Conservation (phyloP, 2,797 vertebrate genomes). For the Cetoscarus ocellatus region DNA sequence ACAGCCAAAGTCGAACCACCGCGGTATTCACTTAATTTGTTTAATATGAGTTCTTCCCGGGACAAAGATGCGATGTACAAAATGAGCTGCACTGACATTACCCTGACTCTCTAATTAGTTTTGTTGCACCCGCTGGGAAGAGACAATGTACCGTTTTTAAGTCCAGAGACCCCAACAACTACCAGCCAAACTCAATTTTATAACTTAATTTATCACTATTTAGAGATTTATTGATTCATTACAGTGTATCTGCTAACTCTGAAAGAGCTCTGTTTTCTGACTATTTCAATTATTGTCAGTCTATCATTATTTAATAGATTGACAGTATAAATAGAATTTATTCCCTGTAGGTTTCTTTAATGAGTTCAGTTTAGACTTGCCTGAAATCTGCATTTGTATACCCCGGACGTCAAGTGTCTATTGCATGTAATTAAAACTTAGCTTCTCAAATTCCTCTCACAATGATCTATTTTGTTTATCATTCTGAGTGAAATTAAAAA, state of each 20-base stretch:
- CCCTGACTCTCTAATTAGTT: background rate
- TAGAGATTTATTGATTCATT: background rate
- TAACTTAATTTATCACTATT: no score
- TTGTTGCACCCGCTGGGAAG: background rate
- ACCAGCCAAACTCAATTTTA: background rate
- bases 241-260: background rate
- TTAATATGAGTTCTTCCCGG: constrained; percentile 1
- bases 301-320: no score
- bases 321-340: no score
- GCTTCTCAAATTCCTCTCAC: no score
- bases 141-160: background rate
- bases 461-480: no score
- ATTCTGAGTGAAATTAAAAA: no score
- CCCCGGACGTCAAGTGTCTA: no score
- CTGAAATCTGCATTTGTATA: no score
- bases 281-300: no score
- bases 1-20: background rate
- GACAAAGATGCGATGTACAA: background rate
- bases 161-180: background rate
- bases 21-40: background rate
- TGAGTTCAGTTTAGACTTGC: no score
- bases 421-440: no score
- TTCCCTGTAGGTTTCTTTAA: no score
- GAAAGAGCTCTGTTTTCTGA: background rate
- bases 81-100: background rate